Percentiles rank a stretch among this genome's conserved stretches.
These are phyloP conservation scores for Athalia circularis DNA, from an alignment of 2,888 invertebrate genomes.

Conservation along the genomic window DNA sequence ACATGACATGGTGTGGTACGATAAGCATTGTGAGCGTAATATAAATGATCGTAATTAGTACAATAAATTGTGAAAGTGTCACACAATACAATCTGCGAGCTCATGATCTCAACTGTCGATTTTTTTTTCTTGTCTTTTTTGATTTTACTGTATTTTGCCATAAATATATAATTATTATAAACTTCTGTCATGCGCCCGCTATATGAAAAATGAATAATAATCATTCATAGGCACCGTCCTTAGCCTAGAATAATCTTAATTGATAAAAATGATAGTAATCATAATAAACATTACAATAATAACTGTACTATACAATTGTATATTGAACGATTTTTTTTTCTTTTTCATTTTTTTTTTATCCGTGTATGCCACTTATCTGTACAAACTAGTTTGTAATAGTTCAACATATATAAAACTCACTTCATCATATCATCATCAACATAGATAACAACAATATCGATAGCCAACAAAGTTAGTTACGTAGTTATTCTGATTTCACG, in stretches of 20 bases:
- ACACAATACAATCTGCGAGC: no score
- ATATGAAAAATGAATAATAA: not conserved
- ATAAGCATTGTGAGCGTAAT: no score
- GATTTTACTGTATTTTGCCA: no score
- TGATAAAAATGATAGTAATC: slow-evolving; percentile 1
- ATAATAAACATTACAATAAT: slow-evolving; percentile 37
- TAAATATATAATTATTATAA: not conserved
- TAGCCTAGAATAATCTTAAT: slow-evolving; percentile 42
- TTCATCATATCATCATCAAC: not conserved
- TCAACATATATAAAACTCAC: slow-evolving; percentile 24
- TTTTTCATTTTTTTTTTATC: not conserved
- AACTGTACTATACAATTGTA: slow-evolving; percentile 35
- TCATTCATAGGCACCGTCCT: slow-evolving; percentile 24
- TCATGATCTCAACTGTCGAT: no score
- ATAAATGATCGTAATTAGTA: no score
- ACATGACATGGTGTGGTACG: no score
- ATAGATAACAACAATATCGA: not conserved
- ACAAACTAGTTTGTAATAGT: slow-evolving; percentile 1
- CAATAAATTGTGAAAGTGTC: no score
- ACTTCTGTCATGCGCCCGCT: not conserved
- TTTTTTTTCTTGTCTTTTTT: no score
- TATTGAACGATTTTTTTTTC: slow-evolving; percentile 23
- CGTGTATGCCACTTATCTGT: slow-evolving; percentile 14
- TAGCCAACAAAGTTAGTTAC: slow-evolving; percentile 5
- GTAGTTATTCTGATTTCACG: not conserved